Evolutionary conservation across 2,113 vertebrate genomes (phyloP).

Genomic region (Theropithecus gelada): DNA sequence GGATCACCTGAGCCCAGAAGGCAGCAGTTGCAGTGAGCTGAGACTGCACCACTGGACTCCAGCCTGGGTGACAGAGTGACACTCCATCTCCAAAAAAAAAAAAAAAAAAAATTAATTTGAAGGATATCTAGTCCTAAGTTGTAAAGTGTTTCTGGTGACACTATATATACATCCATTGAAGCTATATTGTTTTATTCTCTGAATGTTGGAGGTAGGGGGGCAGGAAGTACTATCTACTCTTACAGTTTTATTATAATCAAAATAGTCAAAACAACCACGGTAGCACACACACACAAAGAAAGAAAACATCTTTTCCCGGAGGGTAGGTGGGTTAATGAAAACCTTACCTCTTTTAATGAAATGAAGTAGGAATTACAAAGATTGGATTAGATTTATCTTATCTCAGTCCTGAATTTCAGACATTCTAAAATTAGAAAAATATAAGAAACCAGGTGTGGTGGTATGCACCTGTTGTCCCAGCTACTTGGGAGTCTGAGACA

Average conservation of each 20-base stretch:
- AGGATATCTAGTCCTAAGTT: not conserved
- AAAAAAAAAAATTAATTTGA: not conserved
- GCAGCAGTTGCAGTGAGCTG: too few relatives aligned
- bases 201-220: not conserved
- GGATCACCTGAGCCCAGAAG: not conserved
- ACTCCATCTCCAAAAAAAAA: too few relatives aligned
- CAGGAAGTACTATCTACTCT: not conserved
- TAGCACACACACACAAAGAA: not conserved
- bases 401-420: not conserved
- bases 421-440: too few relatives aligned
- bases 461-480: too few relatives aligned
- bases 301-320: not conserved
- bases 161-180: not conserved
- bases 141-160: not conserved
- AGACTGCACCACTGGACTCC: too few relatives aligned
- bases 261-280: not conserved
- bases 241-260: not conserved
- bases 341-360: not conserved
- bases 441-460: not conserved
- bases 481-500: too few relatives aligned
- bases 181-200: not conserved
- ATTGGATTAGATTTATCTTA: not conserved
- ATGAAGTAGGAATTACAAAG: not conserved
- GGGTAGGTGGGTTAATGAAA: not conserved
- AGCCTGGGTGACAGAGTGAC: too few relatives aligned